These are phyloP conservation scores for Magallana angulata DNA, from an alignment of 1,140 invertebrate species.

Conservation along the genomic window DNA sequence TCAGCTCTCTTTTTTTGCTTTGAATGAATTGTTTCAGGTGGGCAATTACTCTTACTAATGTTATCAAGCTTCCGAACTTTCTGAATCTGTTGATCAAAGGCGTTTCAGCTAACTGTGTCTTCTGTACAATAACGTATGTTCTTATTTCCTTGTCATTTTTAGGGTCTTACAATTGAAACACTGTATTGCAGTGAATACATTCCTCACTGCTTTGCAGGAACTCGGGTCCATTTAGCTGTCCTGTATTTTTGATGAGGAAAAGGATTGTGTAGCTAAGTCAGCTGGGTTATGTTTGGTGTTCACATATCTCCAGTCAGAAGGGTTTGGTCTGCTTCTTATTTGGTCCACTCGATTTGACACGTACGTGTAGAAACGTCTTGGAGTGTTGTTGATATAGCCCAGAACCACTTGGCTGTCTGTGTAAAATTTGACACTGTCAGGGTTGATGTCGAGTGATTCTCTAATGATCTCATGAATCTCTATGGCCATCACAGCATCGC, in stretches of 20 bases:
- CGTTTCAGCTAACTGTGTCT: not conserved
- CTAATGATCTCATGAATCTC: conserved; percentile 36
- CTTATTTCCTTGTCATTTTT: conserved; percentile 43
- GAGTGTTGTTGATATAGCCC: conserved; percentile 48
- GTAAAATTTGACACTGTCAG: conserved; percentile 11
- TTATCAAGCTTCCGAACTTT: conserved; percentile 19
- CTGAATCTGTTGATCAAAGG: conserved; percentile 6
- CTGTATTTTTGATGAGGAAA: not conserved
- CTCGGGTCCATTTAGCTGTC: conserved; percentile 44
- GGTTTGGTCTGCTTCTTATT: not conserved
- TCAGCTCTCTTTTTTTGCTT: not conserved
- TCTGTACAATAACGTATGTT: not conserved
- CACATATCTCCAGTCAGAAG: conserved; percentile 50
- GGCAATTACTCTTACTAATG: conserved; percentile 15
- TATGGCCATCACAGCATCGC: conserved; percentile 51
- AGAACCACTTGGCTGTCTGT: conserved; percentile 49
- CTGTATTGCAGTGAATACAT: not conserved
- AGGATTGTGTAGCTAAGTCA: conserved; percentile 39
- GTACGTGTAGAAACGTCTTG: conserved; percentile 46
- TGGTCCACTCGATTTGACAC: conserved; percentile 43
- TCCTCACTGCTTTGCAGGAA: conserved; percentile 1
- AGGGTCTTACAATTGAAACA: conserved; percentile 38
- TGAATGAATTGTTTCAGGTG: conserved; percentile 36
- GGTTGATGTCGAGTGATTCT: conserved; percentile 1
- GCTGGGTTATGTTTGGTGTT: conserved; percentile 52